These are phyloP conservation scores for Gastracanthus pulcherrimus DNA, from an alignment of 2,888 invertebrate species.

Conservation along the genomic window DNA sequence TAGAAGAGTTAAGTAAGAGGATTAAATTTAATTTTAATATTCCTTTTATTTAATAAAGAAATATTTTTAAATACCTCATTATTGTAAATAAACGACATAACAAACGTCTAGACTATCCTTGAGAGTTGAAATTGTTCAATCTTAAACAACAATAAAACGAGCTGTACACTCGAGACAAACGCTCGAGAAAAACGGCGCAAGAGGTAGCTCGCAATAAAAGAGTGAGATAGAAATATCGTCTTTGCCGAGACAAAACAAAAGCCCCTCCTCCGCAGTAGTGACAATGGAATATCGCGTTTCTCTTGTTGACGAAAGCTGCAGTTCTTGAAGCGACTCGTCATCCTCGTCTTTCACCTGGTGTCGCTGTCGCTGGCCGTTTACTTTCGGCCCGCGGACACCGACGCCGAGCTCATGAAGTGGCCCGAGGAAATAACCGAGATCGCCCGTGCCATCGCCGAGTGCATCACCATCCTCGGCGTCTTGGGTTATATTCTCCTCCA, in stretches of 20 bases:
- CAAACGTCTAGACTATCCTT: no score
- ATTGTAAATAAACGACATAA: no score
- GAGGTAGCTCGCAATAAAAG: background rate
- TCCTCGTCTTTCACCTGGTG: conserved; percentile 92
- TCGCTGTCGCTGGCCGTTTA: conserved; percentile 95
- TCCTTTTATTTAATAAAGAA: no score
- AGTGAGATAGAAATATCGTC: background rate
- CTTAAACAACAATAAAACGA: no score
- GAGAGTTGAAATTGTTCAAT: no score
- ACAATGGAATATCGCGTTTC: conserved; percentile 49
- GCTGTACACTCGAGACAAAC: background rate
- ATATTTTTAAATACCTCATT: no score
- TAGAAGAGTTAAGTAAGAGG: no score
- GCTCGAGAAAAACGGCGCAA: background rate
- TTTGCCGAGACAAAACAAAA: background rate
- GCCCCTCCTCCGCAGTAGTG: background rate
- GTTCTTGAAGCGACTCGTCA: conserved; percentile 93
- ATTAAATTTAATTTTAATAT: no score
- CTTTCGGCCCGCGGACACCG: conserved; percentile 86
- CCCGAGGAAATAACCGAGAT: conserved; percentile 79
- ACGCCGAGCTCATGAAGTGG: conserved; percentile 79
- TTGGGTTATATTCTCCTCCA: conserved; percentile 93
- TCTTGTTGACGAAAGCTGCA: conserved; percentile 83
- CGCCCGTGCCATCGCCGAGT: conserved; percentile 81
- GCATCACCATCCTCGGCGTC: conserved; percentile 91